Percentiles rank a stretch among this genome's conserved stretches.
phyloP scores from a whole-genome alignment of 2,113 vertebrate genomes.

The Fulmarus glacialis region DNA sequence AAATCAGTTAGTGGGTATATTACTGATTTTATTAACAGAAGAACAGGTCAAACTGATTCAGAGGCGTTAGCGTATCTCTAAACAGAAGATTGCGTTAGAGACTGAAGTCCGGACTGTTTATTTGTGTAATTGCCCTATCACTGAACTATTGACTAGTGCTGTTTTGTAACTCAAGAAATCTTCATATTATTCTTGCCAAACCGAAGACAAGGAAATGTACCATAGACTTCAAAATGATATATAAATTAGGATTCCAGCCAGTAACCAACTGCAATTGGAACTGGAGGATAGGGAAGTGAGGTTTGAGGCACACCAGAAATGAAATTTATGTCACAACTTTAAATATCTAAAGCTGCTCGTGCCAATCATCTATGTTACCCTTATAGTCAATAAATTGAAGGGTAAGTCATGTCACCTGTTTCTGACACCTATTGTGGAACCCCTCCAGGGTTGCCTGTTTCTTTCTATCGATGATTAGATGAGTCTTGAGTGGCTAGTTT shows the following conservation, averaged over 20 bases:
- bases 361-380: not conserved
- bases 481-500: not conserved
- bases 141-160: not conserved
- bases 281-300: not conserved
- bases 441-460: not conserved
- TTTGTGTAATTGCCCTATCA: not conserved
- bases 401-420: not conserved
- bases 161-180: not conserved
- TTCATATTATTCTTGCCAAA: not conserved
- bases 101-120: not conserved
- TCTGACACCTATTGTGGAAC: not conserved
- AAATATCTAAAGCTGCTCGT: not conserved
- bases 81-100: not conserved
- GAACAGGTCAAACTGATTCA: not conserved
- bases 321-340: not conserved
- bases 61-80: not conserved
- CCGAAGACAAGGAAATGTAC: not conserved
- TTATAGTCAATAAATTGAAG: not conserved
- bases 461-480: not conserved
- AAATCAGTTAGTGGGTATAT: not conserved
- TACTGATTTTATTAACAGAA: slow-evolving; percentile 31
- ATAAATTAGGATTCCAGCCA: not conserved
- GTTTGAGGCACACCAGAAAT: not conserved
- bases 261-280: not conserved
- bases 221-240: not conserved